Evolutionary conservation across 2,888 invertebrate species (phyloP).

Genomic region (Drosophila pegasa): DNA sequence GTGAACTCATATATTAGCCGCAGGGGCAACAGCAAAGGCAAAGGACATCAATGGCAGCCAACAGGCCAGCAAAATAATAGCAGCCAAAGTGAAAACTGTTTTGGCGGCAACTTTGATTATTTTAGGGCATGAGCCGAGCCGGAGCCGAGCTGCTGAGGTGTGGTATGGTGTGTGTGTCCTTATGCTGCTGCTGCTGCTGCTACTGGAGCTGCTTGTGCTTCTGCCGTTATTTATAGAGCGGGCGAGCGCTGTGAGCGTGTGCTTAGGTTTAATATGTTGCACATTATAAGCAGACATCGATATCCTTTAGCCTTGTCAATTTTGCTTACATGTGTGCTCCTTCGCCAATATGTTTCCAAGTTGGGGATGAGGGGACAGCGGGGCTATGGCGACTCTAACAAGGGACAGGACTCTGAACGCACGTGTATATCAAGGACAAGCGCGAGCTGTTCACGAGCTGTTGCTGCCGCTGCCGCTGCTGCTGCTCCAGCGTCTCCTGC

Average conservation of each 20-base stretch:
- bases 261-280: slow-evolving; percentile 83
- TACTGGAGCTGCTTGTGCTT: slow-evolving; percentile 28
- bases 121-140: slow-evolving; percentile 28
- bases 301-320: slow-evolving; percentile 83
- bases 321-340: slow-evolving; percentile 81
- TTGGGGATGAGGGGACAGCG: slow-evolving; percentile 3
- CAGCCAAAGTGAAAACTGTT: slow-evolving; percentile 77
- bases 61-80: slow-evolving; percentile 74
- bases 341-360: slow-evolving; percentile 75
- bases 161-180: slow-evolving; percentile 14
- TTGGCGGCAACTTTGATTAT: slow-evolving; percentile 78
- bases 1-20: slow-evolving; percentile 76
- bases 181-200: slow-evolving; percentile 19
- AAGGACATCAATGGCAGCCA: slow-evolving; percentile 65
- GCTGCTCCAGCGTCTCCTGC: slow-evolving; percentile 18
- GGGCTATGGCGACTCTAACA: slow-evolving; percentile 20
- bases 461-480: slow-evolving; percentile 33
- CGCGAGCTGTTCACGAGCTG: slow-evolving; percentile 72
- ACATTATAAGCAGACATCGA: slow-evolving; percentile 83
- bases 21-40: slow-evolving; percentile 59
- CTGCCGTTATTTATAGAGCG: slow-evolving; percentile 76
- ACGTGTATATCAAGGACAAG: slow-evolving; percentile 78
- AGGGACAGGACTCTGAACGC: slow-evolving; percentile 56
- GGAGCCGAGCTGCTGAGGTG: slow-evolving; percentile 28
- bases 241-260: slow-evolving; percentile 65